These are phyloP conservation scores for Limnephilus auricula DNA, from an alignment of 2,888 invertebrate genomes.

Conservation along the genomic window DNA sequence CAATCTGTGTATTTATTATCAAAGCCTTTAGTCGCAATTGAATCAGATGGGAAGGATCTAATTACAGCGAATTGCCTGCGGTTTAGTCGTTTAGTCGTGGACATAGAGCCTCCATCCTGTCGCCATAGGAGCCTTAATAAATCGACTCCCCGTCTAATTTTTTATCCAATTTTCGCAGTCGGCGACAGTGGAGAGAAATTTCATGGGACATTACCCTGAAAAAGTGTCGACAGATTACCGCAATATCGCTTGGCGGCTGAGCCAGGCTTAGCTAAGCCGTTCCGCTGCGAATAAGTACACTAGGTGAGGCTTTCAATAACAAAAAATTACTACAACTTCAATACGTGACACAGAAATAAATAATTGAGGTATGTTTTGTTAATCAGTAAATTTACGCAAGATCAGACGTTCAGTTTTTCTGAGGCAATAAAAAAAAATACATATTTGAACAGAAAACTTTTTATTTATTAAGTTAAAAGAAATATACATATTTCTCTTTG, in stretches of 20 bases:
- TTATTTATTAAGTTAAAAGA: too few species aligned
- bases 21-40: constrained; percentile 1
- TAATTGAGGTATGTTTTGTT: too few species aligned
- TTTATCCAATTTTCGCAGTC: constrained; percentile 14
- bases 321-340: background rate
- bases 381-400: too few species aligned
- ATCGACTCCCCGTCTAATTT: constrained; percentile 20
- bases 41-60: background rate
- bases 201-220: constrained; percentile 39
- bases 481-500: too few species aligned
- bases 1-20: background rate
- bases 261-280: background rate
- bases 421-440: too few species aligned
- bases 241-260: constrained; percentile 7
- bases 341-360: background rate
- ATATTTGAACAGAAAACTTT: too few species aligned
- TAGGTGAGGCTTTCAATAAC: background rate
- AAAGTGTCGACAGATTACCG: constrained; percentile 45
- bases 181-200: constrained; percentile 16
- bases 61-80: background rate
- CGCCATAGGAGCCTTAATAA: constrained; percentile 14
- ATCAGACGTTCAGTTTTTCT: too few species aligned
- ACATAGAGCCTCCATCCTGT: background rate
- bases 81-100: background rate
- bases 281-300: background rate